Evolutionary conservation across 2,113 vertebrate genomes (phyloP), one percentile per base, ranked within the genome.

Genomic region (Tautogolabrus adspersus): DNA sequence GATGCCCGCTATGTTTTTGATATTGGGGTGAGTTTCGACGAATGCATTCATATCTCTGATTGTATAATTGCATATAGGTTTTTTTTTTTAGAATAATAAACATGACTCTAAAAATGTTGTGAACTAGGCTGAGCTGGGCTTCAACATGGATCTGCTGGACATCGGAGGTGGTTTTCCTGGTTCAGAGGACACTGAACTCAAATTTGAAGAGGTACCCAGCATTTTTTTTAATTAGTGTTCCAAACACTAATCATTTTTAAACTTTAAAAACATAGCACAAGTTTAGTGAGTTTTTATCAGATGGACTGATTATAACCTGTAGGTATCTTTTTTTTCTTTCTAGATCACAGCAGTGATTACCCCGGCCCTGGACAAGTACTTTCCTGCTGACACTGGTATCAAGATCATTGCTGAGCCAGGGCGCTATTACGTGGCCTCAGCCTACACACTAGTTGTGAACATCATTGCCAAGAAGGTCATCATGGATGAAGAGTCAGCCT

Each of bases 161-260:
- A 99, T 99, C 22, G 98, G 98, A 10, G 98, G 98, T 66, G 98
- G 98, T 40, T 99, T 99, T 64, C 98, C 98, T 84, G 98, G 98
- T n/a, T 98, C 97, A 15, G 98, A 99, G 40, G 96, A 99, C 56
- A 82, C 91, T 10, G 97, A 96, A 73, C 96, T 99, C 49, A 98
- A 98, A 85, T 99, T 98, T 93, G 98, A 99, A 91, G 98, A 99
- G 96, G 97, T 99, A 92, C 23, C 8, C 55, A 67, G 5, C 9
- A 47, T 16, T 5, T 34, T 13, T 52, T 52, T 6, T 22, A 26
- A 5, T 10, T 13, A 46, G 13, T 46, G 44, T 46, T 15, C 44
- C 13, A 15, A 46, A 3, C 10, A 15, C 3, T 15, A 46, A 46
- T 46, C 1, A 46, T 12, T 40, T 40, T 26, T 40, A 40, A 10